phyloP scores from a whole-genome alignment of 2,113 vertebrate genomes.

The Cephalopholis sonnerati region DNA sequence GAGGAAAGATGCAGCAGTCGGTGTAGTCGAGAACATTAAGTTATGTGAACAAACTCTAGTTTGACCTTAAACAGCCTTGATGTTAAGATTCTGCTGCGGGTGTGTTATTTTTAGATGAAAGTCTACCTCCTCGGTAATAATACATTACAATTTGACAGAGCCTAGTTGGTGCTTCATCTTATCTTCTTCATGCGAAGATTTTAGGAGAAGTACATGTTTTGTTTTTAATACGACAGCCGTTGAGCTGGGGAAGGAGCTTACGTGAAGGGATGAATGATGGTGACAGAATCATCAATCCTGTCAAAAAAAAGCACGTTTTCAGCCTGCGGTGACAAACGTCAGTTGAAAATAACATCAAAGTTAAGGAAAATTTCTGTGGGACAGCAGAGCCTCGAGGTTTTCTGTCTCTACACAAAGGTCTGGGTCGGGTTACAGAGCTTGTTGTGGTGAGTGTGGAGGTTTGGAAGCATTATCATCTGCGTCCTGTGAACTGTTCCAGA shows the following conservation, averaged over 20 bases:
- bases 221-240: conserved; percentile 19
- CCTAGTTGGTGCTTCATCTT: conserved; percentile 12
- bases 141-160: conserved; percentile 54
- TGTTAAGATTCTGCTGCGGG: conserved; percentile 31
- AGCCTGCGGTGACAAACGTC: conserved; percentile 8
- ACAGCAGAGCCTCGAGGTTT: neutral
- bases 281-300: neutral
- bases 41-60: conserved; percentile 15
- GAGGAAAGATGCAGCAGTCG: neutral
- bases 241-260: neutral
- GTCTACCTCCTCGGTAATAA: conserved; percentile 68
- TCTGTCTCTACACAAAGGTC: conserved; percentile 8
- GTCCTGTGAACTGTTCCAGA: neutral
- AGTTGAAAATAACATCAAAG: neutral
- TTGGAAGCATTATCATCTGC: neutral
- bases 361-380: neutral
- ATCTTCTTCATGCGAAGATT: neutral
- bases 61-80: conserved; percentile 44
- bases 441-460: conserved; percentile 4
- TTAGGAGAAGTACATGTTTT: neutral
- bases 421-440: conserved; percentile 15
- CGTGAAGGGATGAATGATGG: conserved; percentile 11
- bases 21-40: neutral
- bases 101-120: conserved; percentile 69
- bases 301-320: conserved; percentile 12